phyloP scores from a whole-genome alignment of 1,140 invertebrate species.

The Agrypnia vestita region DNA sequence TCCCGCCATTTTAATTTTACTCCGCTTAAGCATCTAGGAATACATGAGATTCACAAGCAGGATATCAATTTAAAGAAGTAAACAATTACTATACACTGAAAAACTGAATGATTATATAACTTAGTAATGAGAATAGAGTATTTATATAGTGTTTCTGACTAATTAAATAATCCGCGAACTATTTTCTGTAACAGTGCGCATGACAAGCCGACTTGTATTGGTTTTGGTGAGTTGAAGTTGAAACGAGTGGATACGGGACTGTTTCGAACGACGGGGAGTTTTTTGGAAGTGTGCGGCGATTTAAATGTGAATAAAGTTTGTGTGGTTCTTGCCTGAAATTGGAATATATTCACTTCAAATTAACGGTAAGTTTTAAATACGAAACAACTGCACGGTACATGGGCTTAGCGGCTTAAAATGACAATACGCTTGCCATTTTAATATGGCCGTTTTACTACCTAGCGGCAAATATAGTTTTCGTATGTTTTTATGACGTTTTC shows the following conservation, averaged over 20 bases:
- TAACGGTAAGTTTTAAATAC: constrained; percentile 45
- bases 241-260: constrained; percentile 44
- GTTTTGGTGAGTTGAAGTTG: constrained; percentile 46
- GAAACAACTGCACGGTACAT: neutral
- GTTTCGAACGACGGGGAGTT: constrained; percentile 49
- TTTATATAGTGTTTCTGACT: neutral
- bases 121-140: constrained; percentile 5
- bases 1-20: constrained; percentile 54
- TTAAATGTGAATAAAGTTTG: constrained; percentile 55
- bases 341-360: constrained; percentile 49
- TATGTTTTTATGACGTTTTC: constrained; percentile 14
- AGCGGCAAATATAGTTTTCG: constrained; percentile 45
- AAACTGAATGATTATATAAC: constrained; percentile 11
- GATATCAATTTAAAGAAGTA: neutral
- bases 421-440: constrained; percentile 38
- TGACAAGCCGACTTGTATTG: constrained; percentile 47
- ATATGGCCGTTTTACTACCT: constrained; percentile 50
- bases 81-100: neutral
- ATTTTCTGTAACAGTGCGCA: constrained; percentile 46
- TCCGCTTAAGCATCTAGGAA: constrained; percentile 21
- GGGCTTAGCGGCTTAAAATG: constrained; percentile 18
- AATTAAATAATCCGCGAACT: constrained; percentile 38
- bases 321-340: constrained; percentile 48
- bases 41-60: constrained; percentile 5
- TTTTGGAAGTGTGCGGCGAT: constrained; percentile 49